These are phyloP conservation scores for Poecilobothrus nobilitatus DNA, from an alignment of 2,888 invertebrate genomes.

Conservation along the genomic window DNA sequence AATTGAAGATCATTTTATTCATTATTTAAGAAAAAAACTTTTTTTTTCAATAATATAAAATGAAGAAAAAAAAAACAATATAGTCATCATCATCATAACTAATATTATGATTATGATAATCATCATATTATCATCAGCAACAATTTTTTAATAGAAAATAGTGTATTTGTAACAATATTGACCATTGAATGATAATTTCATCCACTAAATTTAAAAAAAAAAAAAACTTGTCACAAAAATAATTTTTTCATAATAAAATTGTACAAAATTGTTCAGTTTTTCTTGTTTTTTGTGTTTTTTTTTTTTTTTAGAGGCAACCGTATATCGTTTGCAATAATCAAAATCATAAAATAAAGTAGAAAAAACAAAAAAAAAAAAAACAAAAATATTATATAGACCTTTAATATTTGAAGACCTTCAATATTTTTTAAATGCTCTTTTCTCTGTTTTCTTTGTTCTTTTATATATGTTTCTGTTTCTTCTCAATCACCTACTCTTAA, in stretches of 20 bases:
- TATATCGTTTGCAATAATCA: background rate
- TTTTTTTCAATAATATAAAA: too few species aligned
- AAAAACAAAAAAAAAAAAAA: too few species aligned
- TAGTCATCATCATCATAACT: background rate
- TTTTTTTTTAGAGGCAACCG: background rate
- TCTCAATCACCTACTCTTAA: slow-evolving; percentile 4
- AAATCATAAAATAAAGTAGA: too few species aligned
- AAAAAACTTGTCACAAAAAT: slow-evolving; percentile 1
- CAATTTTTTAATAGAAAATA: background rate
- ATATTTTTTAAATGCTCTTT: too few species aligned
- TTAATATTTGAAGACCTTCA: too few species aligned
- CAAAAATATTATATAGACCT: too few species aligned
- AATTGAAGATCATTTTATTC: too few species aligned
- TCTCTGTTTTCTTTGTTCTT: background rate
- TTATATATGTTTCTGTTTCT: background rate
- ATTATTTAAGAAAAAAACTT: too few species aligned
- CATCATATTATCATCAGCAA: background rate
- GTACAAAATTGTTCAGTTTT: background rate
- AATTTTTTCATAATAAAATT: background rate
- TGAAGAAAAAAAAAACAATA: too few species aligned
- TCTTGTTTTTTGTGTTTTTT: too few species aligned
- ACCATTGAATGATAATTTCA: background rate
- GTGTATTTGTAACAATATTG: background rate
- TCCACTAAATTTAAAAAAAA: background rate
- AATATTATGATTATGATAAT: background rate